Evolutionary conservation across 2,888 invertebrate species (phyloP), one percentile per base, ranked within the genome.

Genomic region (Tethea ocularis): DNA sequence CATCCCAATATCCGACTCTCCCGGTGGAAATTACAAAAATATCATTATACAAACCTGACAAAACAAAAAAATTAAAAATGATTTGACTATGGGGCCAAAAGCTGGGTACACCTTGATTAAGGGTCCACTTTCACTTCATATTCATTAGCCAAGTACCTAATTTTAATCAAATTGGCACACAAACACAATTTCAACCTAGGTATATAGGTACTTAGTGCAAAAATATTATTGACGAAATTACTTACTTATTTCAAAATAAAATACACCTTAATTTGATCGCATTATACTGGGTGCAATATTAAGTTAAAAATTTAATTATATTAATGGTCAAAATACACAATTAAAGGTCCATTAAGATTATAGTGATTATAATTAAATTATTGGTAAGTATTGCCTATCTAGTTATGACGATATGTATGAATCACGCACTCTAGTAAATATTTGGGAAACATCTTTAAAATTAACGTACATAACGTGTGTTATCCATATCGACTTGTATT

Each of bases 361-460:
- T n/a, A 33, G 6, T 26, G 5, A 1, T 20, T 22, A 20, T 13
- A 17, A 33, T 36, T 13, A 24, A 29, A 54, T 33, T 20, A 13
- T 22, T 20, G 46, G n/a, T n/a, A n/a, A n/a, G n/a, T 36, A 13
- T 36, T 54, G 13, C 33, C 8, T 33, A 13, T 3, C 17, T n/a
- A 38, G 2, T n/a, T 46, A 10, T 10, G 2, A 46, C 17, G 20
- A 20, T 46, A 46, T 15, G 67, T 69, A 71, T 75, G 70, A 72
- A 76, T 72, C 78, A 72, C 68, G 59, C 71, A 78, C 72, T 75
- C 82, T 73, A 70, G 65, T 81, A 73, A 63, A 54, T 72, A 74
- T 78, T 67, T 62, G 65, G 78, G 77, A 54, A 62, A 67, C 7
- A 36, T 36, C 20, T 5, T 26, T 26, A 17, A 41, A n/a, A 41